Percentiles rank a stretch among this genome's conserved stretches.
Conservation (phyloP, 2,113 vertebrate species). For the Gopherus flavomarginatus region DNA sequence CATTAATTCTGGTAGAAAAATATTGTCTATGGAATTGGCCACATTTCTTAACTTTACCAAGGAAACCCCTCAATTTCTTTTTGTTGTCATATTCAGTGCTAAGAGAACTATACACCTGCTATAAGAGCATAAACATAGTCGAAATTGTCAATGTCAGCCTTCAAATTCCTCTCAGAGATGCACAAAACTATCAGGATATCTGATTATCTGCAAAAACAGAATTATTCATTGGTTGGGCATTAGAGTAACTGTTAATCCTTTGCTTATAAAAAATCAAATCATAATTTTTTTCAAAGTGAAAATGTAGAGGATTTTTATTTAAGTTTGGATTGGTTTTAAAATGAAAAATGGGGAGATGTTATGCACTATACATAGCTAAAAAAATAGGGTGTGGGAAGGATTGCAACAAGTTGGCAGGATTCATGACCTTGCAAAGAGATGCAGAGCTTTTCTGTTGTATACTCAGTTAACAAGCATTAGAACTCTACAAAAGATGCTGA, state of each 20-base stretch:
- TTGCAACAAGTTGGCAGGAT: not conserved
- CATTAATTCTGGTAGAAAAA: not conserved
- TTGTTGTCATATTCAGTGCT: not conserved
- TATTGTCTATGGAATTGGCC: not conserved
- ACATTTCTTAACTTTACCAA: not conserved
- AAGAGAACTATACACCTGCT: not conserved
- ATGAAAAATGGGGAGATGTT: not conserved
- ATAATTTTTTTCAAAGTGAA: not conserved
- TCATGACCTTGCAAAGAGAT: not conserved
- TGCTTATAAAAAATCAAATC: not conserved
- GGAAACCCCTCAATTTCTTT: rapidly evolving
- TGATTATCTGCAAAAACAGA: not conserved
- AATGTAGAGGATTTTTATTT: not conserved
- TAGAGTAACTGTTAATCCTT: not conserved
- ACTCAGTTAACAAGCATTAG: not conserved
- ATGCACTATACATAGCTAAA: not conserved
- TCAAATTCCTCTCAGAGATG: not conserved
- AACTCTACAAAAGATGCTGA: not conserved
- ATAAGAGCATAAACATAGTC: not conserved
- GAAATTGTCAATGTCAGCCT: not conserved
- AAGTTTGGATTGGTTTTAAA: not conserved
- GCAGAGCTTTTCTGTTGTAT: not conserved
- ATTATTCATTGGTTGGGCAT: not conserved
- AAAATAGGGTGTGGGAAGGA: not conserved
- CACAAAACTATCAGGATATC: not conserved